Base-by-base conservation (phyloP, 2,888 invertebrate species). In the Agrochola macilenta region DNA sequence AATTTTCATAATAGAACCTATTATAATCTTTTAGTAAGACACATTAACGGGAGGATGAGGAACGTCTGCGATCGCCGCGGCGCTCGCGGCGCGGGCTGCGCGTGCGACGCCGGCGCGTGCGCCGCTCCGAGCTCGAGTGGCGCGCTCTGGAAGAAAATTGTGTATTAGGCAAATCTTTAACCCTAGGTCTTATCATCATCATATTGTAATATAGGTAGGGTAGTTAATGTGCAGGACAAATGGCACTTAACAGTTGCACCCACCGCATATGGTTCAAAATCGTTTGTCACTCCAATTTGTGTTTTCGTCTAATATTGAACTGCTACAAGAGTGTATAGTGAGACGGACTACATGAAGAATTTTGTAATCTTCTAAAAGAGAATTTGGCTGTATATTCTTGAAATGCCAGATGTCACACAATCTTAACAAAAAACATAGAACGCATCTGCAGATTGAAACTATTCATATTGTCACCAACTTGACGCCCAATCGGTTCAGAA, bases 101-200 rank as follows among this genome's bases (percentile, higher is more conserved):
- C 78, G 90, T 79, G 74, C 87, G 89, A 8, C 91, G 91, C 0
- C 91, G 86, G 52, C 89, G 88, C 39, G 87, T 66, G 49, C 88
- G 89, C 1, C 90, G 89, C 68, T 86, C 87, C 0, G 92, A 87
- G 69, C 89, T 88, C 4, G 87, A 87, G 54, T 88, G 90, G 14
- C 91, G 90, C 7, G 87, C 89, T 76, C 90, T 91, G 87, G 0
- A 17, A 2, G 4, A 9, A 60, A 17, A 60, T 60, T 3, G 30
- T 30, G 17, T 17, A 30, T 60, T 8, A 30, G 35, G 35, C 8
- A 39, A 8, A 66, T 8, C 12, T n/a, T 35, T 14, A 26, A 8
- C 46, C 46, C 46, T 46, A 57, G 58, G 5, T 12, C 26, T 8
- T 26, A 26, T 43, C 1, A 9, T 23, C 60, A 43, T 9, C 8